A percentile compares a stretch with the other conserved stretches of the same genome.
Evolutionary conservation across 2,797 vertebrate species (phyloP).

Genomic region (Sebastes elongatus): DNA sequence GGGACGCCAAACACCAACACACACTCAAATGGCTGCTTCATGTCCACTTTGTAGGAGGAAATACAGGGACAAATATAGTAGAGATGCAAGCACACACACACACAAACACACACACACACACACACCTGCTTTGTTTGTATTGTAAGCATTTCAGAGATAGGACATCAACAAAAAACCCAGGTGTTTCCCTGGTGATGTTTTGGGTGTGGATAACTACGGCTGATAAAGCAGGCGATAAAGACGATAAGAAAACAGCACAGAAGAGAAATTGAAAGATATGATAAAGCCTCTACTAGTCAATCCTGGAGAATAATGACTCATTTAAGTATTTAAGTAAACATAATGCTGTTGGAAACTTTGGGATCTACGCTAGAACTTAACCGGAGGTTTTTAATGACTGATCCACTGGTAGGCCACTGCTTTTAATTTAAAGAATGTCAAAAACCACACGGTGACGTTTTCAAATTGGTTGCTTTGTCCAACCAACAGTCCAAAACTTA

Average conservation of each 20-base stretch:
- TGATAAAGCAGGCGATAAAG: conserved; percentile 58
- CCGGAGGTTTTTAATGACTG: not conserved
- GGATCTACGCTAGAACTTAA: not conserved
- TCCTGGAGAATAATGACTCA: not conserved
- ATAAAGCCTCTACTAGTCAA: not conserved
- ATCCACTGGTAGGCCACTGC: not conserved
- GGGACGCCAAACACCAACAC: conserved; percentile 13
- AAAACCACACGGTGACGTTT: not conserved
- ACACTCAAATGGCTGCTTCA: conserved; percentile 32
- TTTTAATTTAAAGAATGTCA: not conserved
- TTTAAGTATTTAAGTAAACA: not conserved
- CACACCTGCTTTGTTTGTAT: conserved; percentile 79
- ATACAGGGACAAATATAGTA: conserved; percentile 13
- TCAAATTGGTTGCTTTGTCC: not conserved
- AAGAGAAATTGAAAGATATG: not conserved
- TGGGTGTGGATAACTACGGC: conserved; percentile 63
- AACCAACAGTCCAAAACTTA: not conserved
- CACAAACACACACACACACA: conserved; percentile 45
- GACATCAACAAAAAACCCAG: conserved; percentile 78
- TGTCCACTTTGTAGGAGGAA: conserved; percentile 24
- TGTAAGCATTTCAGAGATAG: conserved; percentile 80
- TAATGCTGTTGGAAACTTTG: not conserved
- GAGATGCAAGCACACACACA: not conserved
- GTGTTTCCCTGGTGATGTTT: conserved; percentile 77
- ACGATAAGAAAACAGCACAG: conserved; percentile 10